Percentiles rank a stretch among this genome's conserved stretches.
phyloP scores from a whole-genome alignment of 2,113 vertebrate genomes.

The Toxotes jaculatrix region DNA sequence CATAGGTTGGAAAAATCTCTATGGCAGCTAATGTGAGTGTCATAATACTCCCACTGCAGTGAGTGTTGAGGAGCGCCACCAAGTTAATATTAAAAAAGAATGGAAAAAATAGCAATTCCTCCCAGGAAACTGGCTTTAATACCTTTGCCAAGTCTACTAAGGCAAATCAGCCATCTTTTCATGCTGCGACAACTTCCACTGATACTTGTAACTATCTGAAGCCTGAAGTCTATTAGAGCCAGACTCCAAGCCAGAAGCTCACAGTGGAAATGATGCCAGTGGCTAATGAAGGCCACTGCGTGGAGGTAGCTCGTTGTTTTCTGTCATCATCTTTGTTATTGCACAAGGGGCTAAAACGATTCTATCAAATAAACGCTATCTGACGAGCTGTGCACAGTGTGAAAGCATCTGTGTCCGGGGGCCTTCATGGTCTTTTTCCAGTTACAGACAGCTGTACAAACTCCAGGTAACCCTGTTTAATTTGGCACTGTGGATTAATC shows the following conservation, averaged over 20 bases:
- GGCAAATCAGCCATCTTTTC: slow-evolving; percentile 66
- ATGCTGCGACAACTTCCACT: slow-evolving; percentile 72
- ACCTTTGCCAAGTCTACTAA: slow-evolving; percentile 58
- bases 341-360: slow-evolving; percentile 50
- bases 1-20: slow-evolving; percentile 40
- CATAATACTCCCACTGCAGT: slow-evolving; percentile 46
- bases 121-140: slow-evolving; percentile 53
- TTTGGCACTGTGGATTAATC: slow-evolving; percentile 67
- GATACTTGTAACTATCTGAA: slow-evolving; percentile 67
- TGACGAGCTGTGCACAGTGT: slow-evolving; percentile 62
- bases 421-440: slow-evolving; percentile 63
- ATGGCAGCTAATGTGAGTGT: slow-evolving; percentile 41
- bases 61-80: slow-evolving; percentile 16
- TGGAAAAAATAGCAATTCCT: slow-evolving; percentile 60
- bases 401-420: slow-evolving; percentile 40
- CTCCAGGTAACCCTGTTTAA: slow-evolving; percentile 71
- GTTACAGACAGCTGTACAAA: slow-evolving; percentile 72
- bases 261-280: slow-evolving; percentile 53
- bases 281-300: slow-evolving; percentile 54
- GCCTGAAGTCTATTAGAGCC: slow-evolving; percentile 68
- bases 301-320: slow-evolving; percentile 61
- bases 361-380: slow-evolving; percentile 74
- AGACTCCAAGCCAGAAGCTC: slow-evolving; percentile 54
- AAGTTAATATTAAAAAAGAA: slow-evolving; percentile 64
- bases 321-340: slow-evolving; percentile 64